Base-by-base conservation (phyloP, 2,113 vertebrate genomes). In the Cynopterus brachyotis region DNA sequence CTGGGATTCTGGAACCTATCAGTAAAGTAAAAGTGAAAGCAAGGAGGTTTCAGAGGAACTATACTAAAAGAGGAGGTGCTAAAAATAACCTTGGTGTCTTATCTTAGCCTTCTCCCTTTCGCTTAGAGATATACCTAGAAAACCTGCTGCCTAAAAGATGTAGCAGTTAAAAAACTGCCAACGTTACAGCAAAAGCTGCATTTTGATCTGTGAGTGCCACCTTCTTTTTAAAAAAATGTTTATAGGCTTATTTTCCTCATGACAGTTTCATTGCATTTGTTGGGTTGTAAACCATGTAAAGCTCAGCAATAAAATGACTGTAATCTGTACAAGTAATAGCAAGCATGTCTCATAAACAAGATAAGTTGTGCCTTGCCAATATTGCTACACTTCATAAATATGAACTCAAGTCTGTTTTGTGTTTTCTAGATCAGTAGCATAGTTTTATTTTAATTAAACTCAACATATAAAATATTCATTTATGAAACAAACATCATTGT, bases 401-500 rank as follows among this genome's bases (percentile, higher is more conserved):
- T 92, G 96, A 98, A 45, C 98, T 98, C 97, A 92, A 98, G 98
- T 98, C 98, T 98, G 98, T 98, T 98, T 98, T 98, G 98, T 95
- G 60, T 98, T 98, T 98, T 98, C 97, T 96, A 98, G 94, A 98
- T 98, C 98, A 98, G 98, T 89, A 97, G 98, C 98, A 98, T 98
- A 98, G 98, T 99, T 98, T 98, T 98, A 98, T 98, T 98, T 99
- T 99, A 99, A 99, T 99, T 99, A 99, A 99, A 98, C 98, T 98
- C 98, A 98, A 98, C 97, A 98, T 98, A 99, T 98, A 98, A 98
- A 98, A 99, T 98, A 98, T 98, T 98, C 97, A 98, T 98, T 98
- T 98, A 96, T 98, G 98, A 98, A 98, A 98, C 98, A 98, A 98
- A 98, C 97, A 98, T 98, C 97, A 98, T 98, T 98, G 98, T 98